Evolutionary conservation across 2,888 invertebrate genomes (phyloP), one percentile per base, ranked within the genome.

Genomic region (Standfussiana lucernea): DNA sequence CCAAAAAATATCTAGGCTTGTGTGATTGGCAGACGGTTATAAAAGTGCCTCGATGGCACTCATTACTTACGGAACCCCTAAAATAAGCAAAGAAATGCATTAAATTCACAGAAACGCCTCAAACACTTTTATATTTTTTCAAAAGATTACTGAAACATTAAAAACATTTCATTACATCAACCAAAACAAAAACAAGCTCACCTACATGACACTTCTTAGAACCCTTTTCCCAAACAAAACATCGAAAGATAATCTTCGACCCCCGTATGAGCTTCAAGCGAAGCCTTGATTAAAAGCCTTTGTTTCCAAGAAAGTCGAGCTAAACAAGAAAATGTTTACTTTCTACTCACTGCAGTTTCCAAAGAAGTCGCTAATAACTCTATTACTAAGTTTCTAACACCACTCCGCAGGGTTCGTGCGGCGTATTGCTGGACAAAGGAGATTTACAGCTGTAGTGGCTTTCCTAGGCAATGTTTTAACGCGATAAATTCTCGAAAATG

Each of bases 361-460:
- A 83, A 79, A 83, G 84, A 90, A 91, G 88, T 90, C 85, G 88
- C 89, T 91, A 89, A 92, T 94, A 93, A 93, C 92, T 92, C 88
- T 89, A 92, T 93, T 93, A 93, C 85, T 62, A 91, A 93, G 89
- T 94, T 93, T 85, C 89, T 91, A 91, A 92, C 85, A 87, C 84
- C 69, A 82, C 88, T 88, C 80, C 64, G 65, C 64, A 75, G 77
- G 66, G 71, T 75, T 85, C 75, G 73, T 73, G 72, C 67, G 62
- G 78, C 75, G 83, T 83, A 85, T 86, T 83, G 85, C 76, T 68
- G 82, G 70, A 77, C 68, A 82, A 88, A 88, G 78, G 82, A 56
- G 85, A 89, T 87, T 89, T 87, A 84, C 82, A 80, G 75, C 72
- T 69, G 68, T 62, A 70, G 32, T 64, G 71, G 75, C 32, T 67